Evolutionary conservation across 2,113 vertebrate species (phyloP).

Genomic region (Perca schrenkii): DNA sequence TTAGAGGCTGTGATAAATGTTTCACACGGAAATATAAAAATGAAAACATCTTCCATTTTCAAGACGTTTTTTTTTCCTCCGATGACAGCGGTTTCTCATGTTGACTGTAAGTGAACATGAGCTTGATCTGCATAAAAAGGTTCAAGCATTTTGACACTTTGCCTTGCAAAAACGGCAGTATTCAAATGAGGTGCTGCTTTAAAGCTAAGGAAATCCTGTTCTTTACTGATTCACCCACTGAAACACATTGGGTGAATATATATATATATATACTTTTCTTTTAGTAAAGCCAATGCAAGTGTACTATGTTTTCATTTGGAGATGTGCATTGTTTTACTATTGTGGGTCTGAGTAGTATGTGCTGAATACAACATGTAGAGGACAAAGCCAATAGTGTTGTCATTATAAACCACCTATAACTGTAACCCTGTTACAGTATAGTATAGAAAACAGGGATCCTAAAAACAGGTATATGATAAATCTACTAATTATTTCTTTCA

Average conservation of each 20-base stretch:
- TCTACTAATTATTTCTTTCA: background rate
- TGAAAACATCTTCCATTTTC: constrained; percentile 7
- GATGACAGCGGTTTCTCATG: background rate
- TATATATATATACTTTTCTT: background rate
- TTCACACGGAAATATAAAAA: constrained; percentile 22
- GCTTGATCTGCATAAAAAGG: constrained; percentile 10
- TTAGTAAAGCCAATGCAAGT: background rate
- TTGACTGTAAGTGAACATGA: constrained; percentile 8
- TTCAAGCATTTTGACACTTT: constrained; percentile 38
- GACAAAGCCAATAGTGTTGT: background rate
- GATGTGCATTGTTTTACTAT: background rate
- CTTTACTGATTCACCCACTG: background rate
- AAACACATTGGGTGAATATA: background rate
- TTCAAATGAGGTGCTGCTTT: constrained; percentile 58
- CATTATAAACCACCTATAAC: background rate
- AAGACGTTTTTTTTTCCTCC: constrained; percentile 8
- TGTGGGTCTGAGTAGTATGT: background rate
- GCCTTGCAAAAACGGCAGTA: constrained; percentile 64
- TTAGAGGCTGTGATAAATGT: constrained; percentile 17
- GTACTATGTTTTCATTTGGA: background rate
- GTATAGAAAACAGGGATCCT: no score
- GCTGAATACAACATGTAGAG: background rate
- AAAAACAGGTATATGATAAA: background rate
- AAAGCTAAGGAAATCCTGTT: constrained; percentile 54
- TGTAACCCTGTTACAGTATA: no score